phyloP scores from a whole-genome alignment of 64 coral and sea anemone species.

The Actinia tenebrosa region DNA sequence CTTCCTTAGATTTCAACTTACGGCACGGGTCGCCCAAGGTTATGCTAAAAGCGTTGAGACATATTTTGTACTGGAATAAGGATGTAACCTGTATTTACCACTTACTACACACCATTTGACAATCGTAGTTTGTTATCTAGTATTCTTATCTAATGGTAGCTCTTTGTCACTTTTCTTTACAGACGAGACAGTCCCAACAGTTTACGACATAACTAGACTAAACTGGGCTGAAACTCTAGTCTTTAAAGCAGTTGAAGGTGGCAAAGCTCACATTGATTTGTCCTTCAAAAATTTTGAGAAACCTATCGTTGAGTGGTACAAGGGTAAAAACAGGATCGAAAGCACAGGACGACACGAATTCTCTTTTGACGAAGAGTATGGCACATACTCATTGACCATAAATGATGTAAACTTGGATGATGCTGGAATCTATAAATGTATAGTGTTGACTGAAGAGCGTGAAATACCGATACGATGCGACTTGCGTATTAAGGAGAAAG shows the following conservation, averaged over 20 bases:
- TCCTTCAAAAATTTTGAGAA: slow-evolving; percentile 49
- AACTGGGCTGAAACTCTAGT: slow-evolving; percentile 9
- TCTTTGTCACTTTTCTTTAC: slow-evolving; percentile 24
- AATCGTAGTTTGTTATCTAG: too few relatives aligned
- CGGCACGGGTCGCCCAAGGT: too few relatives aligned
- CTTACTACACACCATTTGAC: background rate
- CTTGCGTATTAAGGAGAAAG: slow-evolving; percentile 38
- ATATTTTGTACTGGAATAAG: background rate
- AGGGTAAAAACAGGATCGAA: slow-evolving; percentile 19
- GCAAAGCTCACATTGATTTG: slow-evolving; percentile 51
- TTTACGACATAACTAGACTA: slow-evolving; percentile 32
- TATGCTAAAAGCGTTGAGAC: background rate
- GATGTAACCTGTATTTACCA: slow-evolving; percentile 30
- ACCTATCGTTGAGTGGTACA: slow-evolving; percentile 42
- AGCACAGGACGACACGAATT: slow-evolving; percentile 22
- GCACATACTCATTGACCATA: slow-evolving; percentile 37
- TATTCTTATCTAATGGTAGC: too few relatives aligned
- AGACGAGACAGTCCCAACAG: slow-evolving; percentile 25
- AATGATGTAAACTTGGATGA: slow-evolving; percentile 38
- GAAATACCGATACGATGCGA: slow-evolving; percentile 40
- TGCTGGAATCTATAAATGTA: slow-evolving; percentile 50
- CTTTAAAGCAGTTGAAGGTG: slow-evolving; percentile 38
- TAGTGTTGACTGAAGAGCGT: slow-evolving; percentile 52
- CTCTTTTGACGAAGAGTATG: slow-evolving; percentile 26
- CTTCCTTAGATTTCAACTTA: slow-evolving; percentile 23